Percentiles rank a stretch among this genome's conserved stretches.
These are phyloP conservation scores for Phrynosoma platyrhinos DNA, from an alignment of 2,113 vertebrate genomes.

Conservation along the genomic window DNA sequence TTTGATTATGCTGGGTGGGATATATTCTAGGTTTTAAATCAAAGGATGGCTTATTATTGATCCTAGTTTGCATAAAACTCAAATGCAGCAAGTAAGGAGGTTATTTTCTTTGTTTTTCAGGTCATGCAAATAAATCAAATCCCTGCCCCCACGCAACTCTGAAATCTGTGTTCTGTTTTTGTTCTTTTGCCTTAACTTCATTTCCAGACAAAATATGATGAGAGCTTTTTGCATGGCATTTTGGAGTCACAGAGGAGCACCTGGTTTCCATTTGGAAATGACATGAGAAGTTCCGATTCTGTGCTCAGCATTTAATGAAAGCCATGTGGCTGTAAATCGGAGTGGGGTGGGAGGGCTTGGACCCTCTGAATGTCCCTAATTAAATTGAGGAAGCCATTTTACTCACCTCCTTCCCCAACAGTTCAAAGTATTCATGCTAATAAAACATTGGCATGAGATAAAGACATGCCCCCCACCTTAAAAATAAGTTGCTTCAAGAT, in stretches of 20 bases:
- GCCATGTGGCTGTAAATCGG: slow-evolving; percentile 54
- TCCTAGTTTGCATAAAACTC: slow-evolving; percentile 10
- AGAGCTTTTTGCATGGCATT: slow-evolving; percentile 32
- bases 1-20: too few species aligned
- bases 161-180: not conserved
- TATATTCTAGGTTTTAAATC: not conserved
- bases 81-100: not conserved
- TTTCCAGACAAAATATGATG: slow-evolving; percentile 52
- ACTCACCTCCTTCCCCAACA: not conserved
- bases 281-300: slow-evolving; percentile 55
- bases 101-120: slow-evolving; percentile 41
- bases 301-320: slow-evolving; percentile 64
- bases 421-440: slow-evolving; percentile 45
- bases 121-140: slow-evolving; percentile 24
- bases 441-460: slow-evolving; percentile 42
- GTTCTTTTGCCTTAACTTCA: not conserved
- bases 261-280: slow-evolving; percentile 64
- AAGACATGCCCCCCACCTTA: not conserved
- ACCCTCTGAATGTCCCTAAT: slow-evolving; percentile 49
- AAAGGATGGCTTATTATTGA: not conserved
- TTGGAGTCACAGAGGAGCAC: slow-evolving; percentile 41
- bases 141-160: slow-evolving; percentile 13
- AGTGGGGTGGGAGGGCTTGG: slow-evolving; percentile 19
- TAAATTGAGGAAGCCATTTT: slow-evolving; percentile 37
- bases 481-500: not conserved